Evolutionary conservation across 2,888 invertebrate species (phyloP).

Genomic region (Tenthredo mesomela): DNA sequence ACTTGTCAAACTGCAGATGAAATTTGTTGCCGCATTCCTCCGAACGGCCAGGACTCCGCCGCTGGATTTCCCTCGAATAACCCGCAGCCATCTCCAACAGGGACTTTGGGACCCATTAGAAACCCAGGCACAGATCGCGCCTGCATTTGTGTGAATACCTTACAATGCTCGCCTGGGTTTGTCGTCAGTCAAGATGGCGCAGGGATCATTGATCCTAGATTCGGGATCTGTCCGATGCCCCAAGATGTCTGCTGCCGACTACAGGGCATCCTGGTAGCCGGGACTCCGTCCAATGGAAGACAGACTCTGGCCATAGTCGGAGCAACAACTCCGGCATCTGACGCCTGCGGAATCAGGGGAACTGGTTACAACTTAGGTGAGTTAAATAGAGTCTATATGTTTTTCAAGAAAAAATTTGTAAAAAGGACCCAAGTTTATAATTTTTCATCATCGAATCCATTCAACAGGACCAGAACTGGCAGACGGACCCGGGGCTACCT

Average conservation of each 20-base stretch:
- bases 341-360: conserved; percentile 66
- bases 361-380: conserved; percentile 64
- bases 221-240: conserved; percentile 68
- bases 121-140: conserved; percentile 68
- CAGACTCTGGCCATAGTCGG: conserved; percentile 55
- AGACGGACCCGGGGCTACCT: conserved; percentile 82
- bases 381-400: background rate
- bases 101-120: conserved; percentile 68
- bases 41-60: conserved; percentile 85
- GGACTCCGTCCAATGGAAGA: conserved; percentile 24
- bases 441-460: background rate
- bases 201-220: conserved; percentile 71
- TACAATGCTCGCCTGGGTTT: conserved; percentile 65
- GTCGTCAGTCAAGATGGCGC: conserved; percentile 64
- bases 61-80: conserved; percentile 84
- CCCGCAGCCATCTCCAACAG: conserved; percentile 86
- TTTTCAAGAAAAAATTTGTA: background rate
- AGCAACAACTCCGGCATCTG: conserved; percentile 28
- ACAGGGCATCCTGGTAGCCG: conserved; percentile 53
- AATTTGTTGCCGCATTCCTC: conserved; percentile 84
- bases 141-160: conserved; percentile 69
- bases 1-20: conserved; percentile 57
- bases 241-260: conserved; percentile 73
- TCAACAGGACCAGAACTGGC: conserved; percentile 80
- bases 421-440: background rate